Base-by-base conservation (phyloP, 2,113 vertebrate species). In the Xyrauchen texanus region DNA sequence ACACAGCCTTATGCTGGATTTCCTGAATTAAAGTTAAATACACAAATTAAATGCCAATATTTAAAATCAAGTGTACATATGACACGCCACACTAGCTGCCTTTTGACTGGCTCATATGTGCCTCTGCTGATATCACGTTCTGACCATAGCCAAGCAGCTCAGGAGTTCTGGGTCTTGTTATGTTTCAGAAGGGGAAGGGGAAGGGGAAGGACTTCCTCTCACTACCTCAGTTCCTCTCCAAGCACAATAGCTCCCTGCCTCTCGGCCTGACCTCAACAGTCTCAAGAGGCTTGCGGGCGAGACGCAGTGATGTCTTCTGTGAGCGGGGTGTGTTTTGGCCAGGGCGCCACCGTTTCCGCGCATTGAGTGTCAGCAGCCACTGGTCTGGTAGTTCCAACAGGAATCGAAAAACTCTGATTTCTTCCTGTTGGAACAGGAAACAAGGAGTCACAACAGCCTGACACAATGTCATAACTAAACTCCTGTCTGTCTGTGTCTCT, bases 141-240 rank as follows among this genome's bases (percentile, higher is more conserved):
- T 73, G 45, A 69, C 68, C 78, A 71, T 55, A 66, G 72, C n/a
- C 57, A 7, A 65, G 71, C 46, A 67, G 67, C 51, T 55, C 53
- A 21, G 34, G 84, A 60, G 82, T 80, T 80, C 83, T 62, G 74
- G 58, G 9, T 64, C 67, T 63, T 34, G 69, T 55, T 79, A 73
- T 84, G 68, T 77, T 88, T 52, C 77, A 88, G 16, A 76, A 72
- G 89, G 87, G 90, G 87, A 92, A 72, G 89, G 87, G 90, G 87
- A 92, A 91, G 89, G 91, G 92, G 88, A 82, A 89, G 91, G 91
- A 92, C 90, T 93, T 93, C 92, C 92, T 93, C 77, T 83, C 69
- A 1, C 21, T 34, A 34, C 21, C 21, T 34, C 21, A 34, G 21
- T 34, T 34, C 21, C 21, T 1, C 21, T 34, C 21, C 21, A 34